Conservation (phyloP, 2,888 invertebrate species). For the Sinotaia quadrata region DNA sequence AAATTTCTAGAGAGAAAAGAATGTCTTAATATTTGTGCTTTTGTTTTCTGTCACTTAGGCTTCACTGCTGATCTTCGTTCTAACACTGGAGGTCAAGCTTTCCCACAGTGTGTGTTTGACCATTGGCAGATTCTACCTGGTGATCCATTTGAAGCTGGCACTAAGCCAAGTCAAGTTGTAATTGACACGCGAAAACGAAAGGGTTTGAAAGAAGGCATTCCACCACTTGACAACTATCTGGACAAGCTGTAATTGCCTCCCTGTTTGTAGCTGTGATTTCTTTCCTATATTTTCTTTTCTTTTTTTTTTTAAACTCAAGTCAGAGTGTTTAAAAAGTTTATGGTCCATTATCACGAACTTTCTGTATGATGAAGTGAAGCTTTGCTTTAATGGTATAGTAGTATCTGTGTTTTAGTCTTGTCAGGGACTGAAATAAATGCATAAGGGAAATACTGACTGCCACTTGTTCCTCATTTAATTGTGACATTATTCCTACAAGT, state of each 20-base stretch:
- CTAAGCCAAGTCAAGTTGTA: constrained; percentile 72
- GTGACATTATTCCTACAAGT: too few species aligned
- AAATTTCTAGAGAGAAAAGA: too few species aligned
- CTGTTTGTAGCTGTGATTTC: background rate
- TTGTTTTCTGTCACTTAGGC: constrained; percentile 69
- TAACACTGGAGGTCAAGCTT: constrained; percentile 99
- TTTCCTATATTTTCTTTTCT: background rate
- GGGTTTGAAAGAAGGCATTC: constrained; percentile 98
- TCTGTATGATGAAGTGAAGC: too few species aligned
- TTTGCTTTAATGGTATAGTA: too few species aligned
- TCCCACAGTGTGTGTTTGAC: constrained; percentile 99
- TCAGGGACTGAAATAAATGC: too few species aligned
- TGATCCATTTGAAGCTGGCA: constrained; percentile 87
- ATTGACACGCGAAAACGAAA: constrained; percentile 98
- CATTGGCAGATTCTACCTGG: constrained; percentile 99
- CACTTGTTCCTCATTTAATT: too few species aligned
- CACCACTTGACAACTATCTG: constrained; percentile 93
- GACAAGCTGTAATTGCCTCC: constrained; percentile 92
- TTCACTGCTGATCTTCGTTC: constrained; percentile 97
- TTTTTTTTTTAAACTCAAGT: constrained; percentile 1
- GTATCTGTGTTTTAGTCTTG: too few species aligned
- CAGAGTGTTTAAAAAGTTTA: too few species aligned
- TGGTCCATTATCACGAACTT: too few species aligned
- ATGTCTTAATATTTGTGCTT: background rate
- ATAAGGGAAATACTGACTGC: too few species aligned